A percentile compares a stretch with the other conserved stretches of the same genome.
Conservation (phyloP, 2,888 invertebrate species). For the Drosophila picticornis region DNA sequence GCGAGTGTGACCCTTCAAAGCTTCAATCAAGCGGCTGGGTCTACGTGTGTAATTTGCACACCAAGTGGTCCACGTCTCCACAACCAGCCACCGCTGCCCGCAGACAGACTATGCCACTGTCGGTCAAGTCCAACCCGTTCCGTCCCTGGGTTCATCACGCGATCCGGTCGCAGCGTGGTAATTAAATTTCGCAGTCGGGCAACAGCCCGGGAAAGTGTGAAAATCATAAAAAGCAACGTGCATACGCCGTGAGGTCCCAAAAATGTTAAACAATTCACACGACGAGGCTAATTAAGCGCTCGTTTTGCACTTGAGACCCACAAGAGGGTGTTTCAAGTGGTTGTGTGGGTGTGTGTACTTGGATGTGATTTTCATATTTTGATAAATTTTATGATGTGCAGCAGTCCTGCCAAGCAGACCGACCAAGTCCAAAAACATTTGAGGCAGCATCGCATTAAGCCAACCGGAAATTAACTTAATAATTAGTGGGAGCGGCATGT, state of each 20-base stretch:
- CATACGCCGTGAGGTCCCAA: constrained; percentile 74
- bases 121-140: neutral
- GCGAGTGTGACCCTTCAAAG: constrained; percentile 72
- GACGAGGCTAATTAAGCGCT: constrained; percentile 75
- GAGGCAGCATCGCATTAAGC: constrained; percentile 52
- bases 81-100: neutral
- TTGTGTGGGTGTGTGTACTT: constrained; percentile 22
- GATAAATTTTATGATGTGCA: constrained; percentile 75
- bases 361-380: constrained; percentile 71
- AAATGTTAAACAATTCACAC: constrained; percentile 79
- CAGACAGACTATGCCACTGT: neutral
- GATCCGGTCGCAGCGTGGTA: constrained; percentile 49
- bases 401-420: constrained; percentile 44
- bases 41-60: constrained; percentile 78
- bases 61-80: constrained; percentile 56
- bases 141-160: neutral
- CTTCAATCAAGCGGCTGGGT: constrained; percentile 74
- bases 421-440: constrained; percentile 44
- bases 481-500: constrained; percentile 50
- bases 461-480: constrained; percentile 73
- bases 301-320: constrained; percentile 65
- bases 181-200: constrained; percentile 69
- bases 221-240: constrained; percentile 75
- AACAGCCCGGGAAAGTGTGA: constrained; percentile 69
- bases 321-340: constrained; percentile 52